Evolutionary conservation across 2,797 vertebrate genomes (phyloP).

Genomic region (Orientallactaga sibirica): DNA sequence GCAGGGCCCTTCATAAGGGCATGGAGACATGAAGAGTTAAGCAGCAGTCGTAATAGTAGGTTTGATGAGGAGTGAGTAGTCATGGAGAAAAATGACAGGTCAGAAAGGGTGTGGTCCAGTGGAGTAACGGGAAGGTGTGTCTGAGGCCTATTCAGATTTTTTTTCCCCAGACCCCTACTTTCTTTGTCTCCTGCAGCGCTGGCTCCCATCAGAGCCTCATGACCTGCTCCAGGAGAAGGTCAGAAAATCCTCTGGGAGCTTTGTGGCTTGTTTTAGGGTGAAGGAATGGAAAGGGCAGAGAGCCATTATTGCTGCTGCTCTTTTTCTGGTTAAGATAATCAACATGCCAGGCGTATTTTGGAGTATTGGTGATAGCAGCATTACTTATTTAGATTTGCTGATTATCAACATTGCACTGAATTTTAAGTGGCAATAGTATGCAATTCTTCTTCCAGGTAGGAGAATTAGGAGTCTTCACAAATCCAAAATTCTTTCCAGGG

Average conservation of each 20-base stretch:
- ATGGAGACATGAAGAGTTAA: not conserved
- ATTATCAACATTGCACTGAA: not conserved
- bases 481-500: conserved; percentile 19
- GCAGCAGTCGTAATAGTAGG: not conserved
- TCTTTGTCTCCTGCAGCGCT: not conserved
- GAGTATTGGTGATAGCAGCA: not conserved
- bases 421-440: not conserved
- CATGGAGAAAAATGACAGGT: not conserved
- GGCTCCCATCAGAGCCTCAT: no score
- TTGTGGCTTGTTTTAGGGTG: not conserved
- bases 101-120: not conserved
- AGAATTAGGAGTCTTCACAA: not conserved
- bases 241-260: not conserved
- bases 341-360: not conserved
- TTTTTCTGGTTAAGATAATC: not conserved
- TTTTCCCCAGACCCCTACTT: not conserved
- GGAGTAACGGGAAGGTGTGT: no score
- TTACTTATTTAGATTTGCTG: conserved; percentile 10
- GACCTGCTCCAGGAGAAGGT: not conserved
- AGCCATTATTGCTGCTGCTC: not conserved
- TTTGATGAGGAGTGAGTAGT: not conserved
- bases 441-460: conserved; percentile 12
- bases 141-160: not conserved
- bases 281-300: not conserved
- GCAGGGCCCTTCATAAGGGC: not conserved